These are phyloP conservation scores for Drosophila cardini DNA, from an alignment of 1,140 invertebrate species.

Conservation along the genomic window DNA sequence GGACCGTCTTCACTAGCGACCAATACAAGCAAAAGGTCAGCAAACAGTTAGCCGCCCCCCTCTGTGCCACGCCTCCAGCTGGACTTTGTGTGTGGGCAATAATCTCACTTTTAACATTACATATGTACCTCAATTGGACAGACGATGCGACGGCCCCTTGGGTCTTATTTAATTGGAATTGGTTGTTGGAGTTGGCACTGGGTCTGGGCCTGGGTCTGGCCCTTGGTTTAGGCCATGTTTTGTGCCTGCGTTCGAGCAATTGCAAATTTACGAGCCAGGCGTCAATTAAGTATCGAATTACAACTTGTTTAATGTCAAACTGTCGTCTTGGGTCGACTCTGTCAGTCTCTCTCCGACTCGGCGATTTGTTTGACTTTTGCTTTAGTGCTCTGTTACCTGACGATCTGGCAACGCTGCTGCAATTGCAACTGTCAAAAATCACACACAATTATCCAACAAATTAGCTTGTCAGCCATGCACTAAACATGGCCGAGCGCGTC, in stretches of 20 bases:
- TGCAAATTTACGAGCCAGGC: conserved; percentile 84
- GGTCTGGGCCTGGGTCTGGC: not conserved
- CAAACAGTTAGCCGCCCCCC: not conserved
- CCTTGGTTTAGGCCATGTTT: conserved; percentile 11
- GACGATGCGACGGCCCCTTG: conserved; percentile 72
- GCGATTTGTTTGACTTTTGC: conserved; percentile 54
- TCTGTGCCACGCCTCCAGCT: not conserved
- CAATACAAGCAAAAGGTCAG: conserved; percentile 38
- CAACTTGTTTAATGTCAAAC: conserved; percentile 85
- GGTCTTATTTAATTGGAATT: conserved; percentile 80
- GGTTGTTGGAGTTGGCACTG: conserved; percentile 10
- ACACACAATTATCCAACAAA: conserved; percentile 71
- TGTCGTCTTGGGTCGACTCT: conserved; percentile 66
- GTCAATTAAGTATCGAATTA: conserved; percentile 85
- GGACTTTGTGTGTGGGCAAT: conserved; percentile 45
- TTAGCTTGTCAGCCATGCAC: conserved; percentile 71
- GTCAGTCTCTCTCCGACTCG: conserved; percentile 29
- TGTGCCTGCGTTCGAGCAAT: conserved; percentile 56
- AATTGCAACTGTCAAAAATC: conserved; percentile 65
- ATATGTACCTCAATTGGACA: conserved; percentile 77
- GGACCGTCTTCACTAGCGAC: conserved; percentile 63
- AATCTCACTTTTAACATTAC: conserved; percentile 69
- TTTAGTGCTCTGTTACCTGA: not conserved
- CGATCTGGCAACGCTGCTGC: conserved; percentile 48
- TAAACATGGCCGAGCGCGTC: conserved; percentile 66